Percentiles rank a stretch among this genome's conserved stretches.
These are phyloP conservation scores for Liodrosophila aerea DNA, from an alignment of 2,888 invertebrate species.

Conservation along the genomic window DNA sequence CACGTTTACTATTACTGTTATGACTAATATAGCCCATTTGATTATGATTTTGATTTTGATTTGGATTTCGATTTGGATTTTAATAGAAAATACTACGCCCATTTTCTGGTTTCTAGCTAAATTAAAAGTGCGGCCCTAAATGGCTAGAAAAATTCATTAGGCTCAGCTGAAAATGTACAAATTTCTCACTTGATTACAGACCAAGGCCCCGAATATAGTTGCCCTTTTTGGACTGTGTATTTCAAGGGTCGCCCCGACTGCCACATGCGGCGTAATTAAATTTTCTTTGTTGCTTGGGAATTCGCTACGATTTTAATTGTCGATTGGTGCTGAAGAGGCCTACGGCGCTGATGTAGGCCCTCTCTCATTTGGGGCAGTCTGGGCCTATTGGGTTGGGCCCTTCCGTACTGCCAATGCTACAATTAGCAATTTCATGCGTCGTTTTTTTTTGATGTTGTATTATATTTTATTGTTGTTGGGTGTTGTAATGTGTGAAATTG, in stretches of 20 bases:
- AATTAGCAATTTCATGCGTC: slow-evolving; percentile 75
- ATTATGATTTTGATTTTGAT: slow-evolving; percentile 40
- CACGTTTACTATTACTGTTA: slow-evolving; percentile 27
- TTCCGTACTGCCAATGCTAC: slow-evolving; percentile 55
- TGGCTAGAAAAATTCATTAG: slow-evolving; percentile 64
- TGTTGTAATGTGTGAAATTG: slow-evolving; percentile 70
- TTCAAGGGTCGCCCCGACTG: slow-evolving; percentile 52
- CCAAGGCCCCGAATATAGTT: slow-evolving; percentile 43
- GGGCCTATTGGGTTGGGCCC: slow-evolving; percentile 48
- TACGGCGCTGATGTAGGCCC: slow-evolving; percentile 42
- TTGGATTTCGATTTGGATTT: slow-evolving; percentile 41
- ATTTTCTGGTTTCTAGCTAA: slow-evolving; percentile 47
- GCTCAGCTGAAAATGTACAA: slow-evolving; percentile 38
- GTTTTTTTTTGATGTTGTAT: slow-evolving; percentile 32
- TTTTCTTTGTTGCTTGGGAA: slow-evolving; percentile 72
- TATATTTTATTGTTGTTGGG: slow-evolving; percentile 25
- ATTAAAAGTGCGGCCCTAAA: slow-evolving; percentile 42
- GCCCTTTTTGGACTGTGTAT: slow-evolving; percentile 34
- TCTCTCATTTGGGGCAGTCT: slow-evolving; percentile 29
- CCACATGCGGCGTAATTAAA: slow-evolving; percentile 75
- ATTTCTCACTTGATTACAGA: slow-evolving; percentile 70
- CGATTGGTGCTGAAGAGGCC: slow-evolving; percentile 50
- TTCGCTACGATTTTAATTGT: slow-evolving; percentile 75
- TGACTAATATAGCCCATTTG: slow-evolving; percentile 12
- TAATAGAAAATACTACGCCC: slow-evolving; percentile 53